Evolutionary conservation across 1,140 invertebrate genomes (phyloP).

Genomic region (Aphaenogaster floridana): DNA sequence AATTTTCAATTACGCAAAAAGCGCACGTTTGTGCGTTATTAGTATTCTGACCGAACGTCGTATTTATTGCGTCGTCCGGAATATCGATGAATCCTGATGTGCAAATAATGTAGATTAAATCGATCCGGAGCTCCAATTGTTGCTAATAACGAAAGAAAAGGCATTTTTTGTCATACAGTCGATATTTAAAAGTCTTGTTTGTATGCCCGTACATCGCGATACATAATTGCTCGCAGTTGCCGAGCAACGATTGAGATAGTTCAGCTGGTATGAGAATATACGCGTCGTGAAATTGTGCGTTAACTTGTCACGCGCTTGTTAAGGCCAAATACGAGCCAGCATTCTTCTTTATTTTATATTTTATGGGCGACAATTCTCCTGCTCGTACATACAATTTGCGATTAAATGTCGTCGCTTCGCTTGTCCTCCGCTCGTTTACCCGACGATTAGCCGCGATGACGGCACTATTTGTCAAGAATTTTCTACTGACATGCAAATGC

Average conservation of each 20-base stretch:
- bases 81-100: background rate
- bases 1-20: slow-evolving; percentile 16
- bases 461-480: background rate
- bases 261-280: background rate
- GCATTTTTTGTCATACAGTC: background rate
- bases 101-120: background rate
- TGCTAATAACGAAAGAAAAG: background rate
- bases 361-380: background rate
- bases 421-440: slow-evolving; percentile 1
- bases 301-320: background rate
- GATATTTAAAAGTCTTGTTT: background rate
- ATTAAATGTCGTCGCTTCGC: background rate
- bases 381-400: background rate
- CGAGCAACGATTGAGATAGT: background rate
- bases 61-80: background rate
- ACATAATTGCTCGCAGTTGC: background rate
- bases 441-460: background rate
- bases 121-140: background rate
- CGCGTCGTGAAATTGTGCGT: background rate
- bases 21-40: background rate
- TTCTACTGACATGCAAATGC: slow-evolving; percentile 3
- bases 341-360: background rate
- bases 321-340: background rate
- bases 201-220: background rate
- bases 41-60: background rate